These are phyloP conservation scores for Drosophila elegans DNA, from an alignment of 1,140 invertebrate species.

Conservation along the genomic window DNA sequence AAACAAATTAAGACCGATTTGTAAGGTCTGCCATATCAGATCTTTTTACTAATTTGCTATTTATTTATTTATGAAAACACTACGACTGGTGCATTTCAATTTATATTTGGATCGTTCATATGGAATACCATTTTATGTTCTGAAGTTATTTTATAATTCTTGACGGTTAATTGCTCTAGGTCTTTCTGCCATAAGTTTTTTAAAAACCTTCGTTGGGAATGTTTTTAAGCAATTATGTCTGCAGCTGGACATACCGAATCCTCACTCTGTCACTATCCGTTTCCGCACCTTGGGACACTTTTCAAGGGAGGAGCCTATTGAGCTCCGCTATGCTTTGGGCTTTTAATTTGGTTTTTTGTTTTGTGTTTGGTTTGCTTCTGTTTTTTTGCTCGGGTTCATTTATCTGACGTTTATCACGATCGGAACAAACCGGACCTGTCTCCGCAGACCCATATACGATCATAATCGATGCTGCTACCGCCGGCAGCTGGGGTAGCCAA, in stretches of 20 bases:
- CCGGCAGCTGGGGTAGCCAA: slow-evolving; percentile 41
- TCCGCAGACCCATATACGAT: slow-evolving; percentile 73
- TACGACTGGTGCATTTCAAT: not conserved
- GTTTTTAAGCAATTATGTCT: slow-evolving; percentile 45
- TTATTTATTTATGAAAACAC: not conserved
- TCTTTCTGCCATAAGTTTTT: slow-evolving; percentile 1
- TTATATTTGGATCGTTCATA: not conserved
- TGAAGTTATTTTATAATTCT: slow-evolving; percentile 5
- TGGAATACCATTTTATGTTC: not conserved
- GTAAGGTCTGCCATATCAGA: too few relatives aligned
- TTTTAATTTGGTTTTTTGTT: slow-evolving; percentile 33
- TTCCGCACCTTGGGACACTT: slow-evolving; percentile 4
- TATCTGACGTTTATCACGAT: slow-evolving; percentile 79
- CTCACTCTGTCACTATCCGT: slow-evolving; percentile 8
- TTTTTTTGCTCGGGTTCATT: slow-evolving; percentile 65
- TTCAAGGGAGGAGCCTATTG: slow-evolving; percentile 32
- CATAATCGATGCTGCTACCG: slow-evolving; percentile 72
- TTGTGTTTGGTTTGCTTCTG: slow-evolving; percentile 58
- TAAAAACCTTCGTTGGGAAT: not conserved
- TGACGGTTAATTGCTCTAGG: not conserved
- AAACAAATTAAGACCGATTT: not conserved
- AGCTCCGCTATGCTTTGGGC: slow-evolving; percentile 13
- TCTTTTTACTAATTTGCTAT: not conserved
- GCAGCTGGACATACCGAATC: slow-evolving; percentile 20
- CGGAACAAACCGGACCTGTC: slow-evolving; percentile 76